phyloP scores from a whole-genome alignment of 2,797 vertebrate genomes.

The Melanotaenia trifasciata region DNA sequence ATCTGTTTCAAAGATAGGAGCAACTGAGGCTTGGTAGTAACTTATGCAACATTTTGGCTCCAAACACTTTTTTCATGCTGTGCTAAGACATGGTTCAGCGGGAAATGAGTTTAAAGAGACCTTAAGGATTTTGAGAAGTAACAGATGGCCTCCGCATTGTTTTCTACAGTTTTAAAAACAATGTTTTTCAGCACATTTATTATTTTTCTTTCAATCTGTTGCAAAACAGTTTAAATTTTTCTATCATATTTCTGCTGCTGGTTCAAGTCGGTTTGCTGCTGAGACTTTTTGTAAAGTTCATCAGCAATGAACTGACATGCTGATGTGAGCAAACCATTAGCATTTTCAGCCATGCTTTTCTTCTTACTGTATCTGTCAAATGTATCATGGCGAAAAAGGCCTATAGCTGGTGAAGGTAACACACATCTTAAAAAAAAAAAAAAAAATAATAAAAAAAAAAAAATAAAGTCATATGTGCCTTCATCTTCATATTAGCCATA shows the following conservation, averaged over 20 bases:
- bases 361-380: neutral
- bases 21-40: neutral
- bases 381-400: neutral
- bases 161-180: neutral
- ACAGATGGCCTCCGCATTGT: neutral
- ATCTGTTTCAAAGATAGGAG: neutral
- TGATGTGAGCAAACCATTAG: neutral
- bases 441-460: conserved; percentile 1
- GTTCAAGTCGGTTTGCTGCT: too few species aligned
- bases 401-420: too few species aligned
- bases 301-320: neutral
- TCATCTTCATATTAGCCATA: conserved; percentile 6
- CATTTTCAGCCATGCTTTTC: neutral
- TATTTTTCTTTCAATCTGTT: neutral
- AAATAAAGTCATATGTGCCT: neutral
- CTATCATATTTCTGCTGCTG: too few species aligned
- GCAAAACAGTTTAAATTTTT: too few species aligned
- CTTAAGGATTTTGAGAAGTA: neutral
- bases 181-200: neutral
- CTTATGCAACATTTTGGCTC: neutral
- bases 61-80: neutral
- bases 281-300: neutral
- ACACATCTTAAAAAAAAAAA: neutral
- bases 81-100: neutral
- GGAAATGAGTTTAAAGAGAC: neutral